These are phyloP conservation scores for Zygogramma bicolorata DNA, from an alignment of 2,888 invertebrate genomes.

Conservation along the genomic window DNA sequence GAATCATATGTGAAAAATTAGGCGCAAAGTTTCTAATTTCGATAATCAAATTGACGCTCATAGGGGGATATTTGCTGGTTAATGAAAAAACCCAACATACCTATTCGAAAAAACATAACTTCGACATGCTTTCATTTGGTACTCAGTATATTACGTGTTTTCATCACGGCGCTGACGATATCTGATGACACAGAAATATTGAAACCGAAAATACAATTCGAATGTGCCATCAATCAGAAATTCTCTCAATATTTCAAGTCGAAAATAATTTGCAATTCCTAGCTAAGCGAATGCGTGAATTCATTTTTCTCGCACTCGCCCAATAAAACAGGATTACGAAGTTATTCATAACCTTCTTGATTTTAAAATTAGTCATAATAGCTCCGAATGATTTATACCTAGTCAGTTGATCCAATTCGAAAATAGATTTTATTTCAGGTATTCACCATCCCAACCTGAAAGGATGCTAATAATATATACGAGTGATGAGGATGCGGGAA, in stretches of 20 bases:
- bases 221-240: background rate
- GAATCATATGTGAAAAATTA: no score
- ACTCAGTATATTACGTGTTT: no score
- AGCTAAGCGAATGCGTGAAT: background rate
- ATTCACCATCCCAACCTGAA: background rate
- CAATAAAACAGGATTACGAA: background rate
- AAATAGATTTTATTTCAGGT: constrained; percentile 26
- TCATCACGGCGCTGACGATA: background rate
- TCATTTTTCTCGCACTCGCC: constrained; percentile 5
- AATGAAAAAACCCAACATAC: no score
- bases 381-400: constrained; percentile 20
- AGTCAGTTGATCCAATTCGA: constrained; percentile 16
- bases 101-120: no score
- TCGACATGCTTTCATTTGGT: no score
- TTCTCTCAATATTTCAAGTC: background rate
- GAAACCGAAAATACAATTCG: background rate
- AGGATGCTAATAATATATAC: background rate
- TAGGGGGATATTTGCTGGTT: no score
- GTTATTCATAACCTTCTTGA: constrained; percentile 22
- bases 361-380: constrained; percentile 23
- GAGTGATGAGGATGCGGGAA: background rate
- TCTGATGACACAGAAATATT: background rate
- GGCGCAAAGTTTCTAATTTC: no score
- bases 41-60: no score
- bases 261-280: background rate